Conservation (phyloP, 2,113 vertebrate species). For the Actenoides hombroni region DNA sequence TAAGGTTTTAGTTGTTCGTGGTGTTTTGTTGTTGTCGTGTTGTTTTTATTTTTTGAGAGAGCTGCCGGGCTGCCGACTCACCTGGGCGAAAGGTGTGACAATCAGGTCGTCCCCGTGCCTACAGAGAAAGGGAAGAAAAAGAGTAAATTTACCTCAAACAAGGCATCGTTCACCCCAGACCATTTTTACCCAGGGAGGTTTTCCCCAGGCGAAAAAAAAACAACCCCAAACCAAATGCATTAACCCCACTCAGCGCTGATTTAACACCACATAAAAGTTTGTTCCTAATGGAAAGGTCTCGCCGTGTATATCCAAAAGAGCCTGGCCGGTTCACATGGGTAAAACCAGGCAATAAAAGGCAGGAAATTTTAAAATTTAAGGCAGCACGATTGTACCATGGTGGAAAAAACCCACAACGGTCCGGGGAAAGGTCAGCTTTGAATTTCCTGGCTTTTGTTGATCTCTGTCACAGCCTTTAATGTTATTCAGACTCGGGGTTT, state of each 20-base stretch:
- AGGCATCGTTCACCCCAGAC: rapidly evolving
- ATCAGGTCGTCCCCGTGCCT: conserved; percentile 96
- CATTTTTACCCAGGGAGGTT: background rate
- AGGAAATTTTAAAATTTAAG: conserved; percentile 44
- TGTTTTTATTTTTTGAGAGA: background rate
- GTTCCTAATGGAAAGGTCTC: background rate
- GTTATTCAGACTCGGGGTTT: conserved; percentile 42
- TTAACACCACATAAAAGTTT: background rate
- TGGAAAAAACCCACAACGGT: conserved; percentile 60
- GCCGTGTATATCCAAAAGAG: background rate
- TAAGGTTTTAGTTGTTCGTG: too few relatives aligned
- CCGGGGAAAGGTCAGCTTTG: conserved; percentile 69
- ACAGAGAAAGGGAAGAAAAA: conserved; percentile 12
- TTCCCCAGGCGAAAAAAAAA: background rate
- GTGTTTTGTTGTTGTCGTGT: background rate
- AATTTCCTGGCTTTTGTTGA: conserved; percentile 76
- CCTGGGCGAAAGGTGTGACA: conserved; percentile 95
- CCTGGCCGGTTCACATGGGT: rapidly evolving
- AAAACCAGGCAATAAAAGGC: conserved; percentile 17
- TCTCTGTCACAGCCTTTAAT: conserved; percentile 49
- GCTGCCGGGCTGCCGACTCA: background rate
- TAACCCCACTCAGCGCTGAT: background rate
- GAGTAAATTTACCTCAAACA: background rate
- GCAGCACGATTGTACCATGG: background rate
- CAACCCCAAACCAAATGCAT: background rate